A percentile compares a stretch with the other conserved stretches of the same genome.
Evolutionary conservation across 1,140 invertebrate genomes (phyloP).

Genomic region (Oedothorax gibbosus): DNA sequence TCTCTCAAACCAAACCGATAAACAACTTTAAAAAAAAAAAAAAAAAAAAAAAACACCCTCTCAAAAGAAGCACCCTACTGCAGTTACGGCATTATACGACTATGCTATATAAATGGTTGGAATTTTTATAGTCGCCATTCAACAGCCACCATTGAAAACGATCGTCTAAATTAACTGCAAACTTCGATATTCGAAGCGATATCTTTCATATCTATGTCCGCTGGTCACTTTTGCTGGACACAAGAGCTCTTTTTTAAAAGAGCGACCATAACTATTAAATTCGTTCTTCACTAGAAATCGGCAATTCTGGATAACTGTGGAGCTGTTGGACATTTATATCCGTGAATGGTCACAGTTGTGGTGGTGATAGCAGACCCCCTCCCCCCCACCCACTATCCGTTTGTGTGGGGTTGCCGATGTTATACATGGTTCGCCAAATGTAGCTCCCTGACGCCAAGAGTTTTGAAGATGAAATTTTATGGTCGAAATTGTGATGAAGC

Average conservation of each 20-base stretch:
- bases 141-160: neutral
- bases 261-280: constrained; percentile 54
- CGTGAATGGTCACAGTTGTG: constrained; percentile 32
- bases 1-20: no score
- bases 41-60: no score
- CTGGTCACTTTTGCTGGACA: constrained; percentile 42
- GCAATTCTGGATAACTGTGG: constrained; percentile 33
- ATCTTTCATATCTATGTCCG: constrained; percentile 1
- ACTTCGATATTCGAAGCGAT: constrained; percentile 25
- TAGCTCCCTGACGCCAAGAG: neutral
- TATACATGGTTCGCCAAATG: neutral
- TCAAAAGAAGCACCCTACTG: no score
- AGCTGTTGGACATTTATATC: constrained; percentile 33
- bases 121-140: constrained; percentile 40
- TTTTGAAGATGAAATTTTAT: no score
- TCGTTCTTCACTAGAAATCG: constrained; percentile 59
- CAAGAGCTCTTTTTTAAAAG: constrained; percentile 36
- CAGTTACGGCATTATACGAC: no score
- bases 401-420: constrained; percentile 1
- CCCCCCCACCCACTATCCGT: neutral
- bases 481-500: no score
- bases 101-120: no score
- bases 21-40: no score
- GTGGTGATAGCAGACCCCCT: constrained; percentile 16
- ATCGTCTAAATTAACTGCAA: constrained; percentile 56